Evolutionary conservation across 1,140 invertebrate species (phyloP), one percentile per base, ranked within the genome.

Genomic region (Sinella curviseta): DNA sequence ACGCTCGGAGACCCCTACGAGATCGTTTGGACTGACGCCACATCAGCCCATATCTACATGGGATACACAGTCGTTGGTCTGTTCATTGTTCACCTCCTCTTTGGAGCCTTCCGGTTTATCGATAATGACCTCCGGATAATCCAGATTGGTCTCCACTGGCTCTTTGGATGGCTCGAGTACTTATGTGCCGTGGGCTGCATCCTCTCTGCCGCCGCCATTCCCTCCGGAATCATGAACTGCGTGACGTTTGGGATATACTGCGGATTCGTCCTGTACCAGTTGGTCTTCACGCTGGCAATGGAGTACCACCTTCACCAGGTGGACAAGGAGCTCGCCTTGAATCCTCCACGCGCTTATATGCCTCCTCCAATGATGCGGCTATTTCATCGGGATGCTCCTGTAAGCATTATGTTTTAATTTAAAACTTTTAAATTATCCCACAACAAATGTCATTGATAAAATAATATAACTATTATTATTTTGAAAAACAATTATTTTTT

Each of bases 101-200:
- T 75, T 8, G 73, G 73, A 35, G 33, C 73, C 1, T 75, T 75
- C 26, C 73, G 73, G 16, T 12, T 28, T 2, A 2, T 30, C 14
- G 36, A 75, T 24, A 48, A 30, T 1, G n/a, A 39, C 14, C 1
- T 28, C 16, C 33, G 73, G 26, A 35, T 75, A 1, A 39, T 75
- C 39, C 34, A 39, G 14, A 75, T 75, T 8, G 34, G 8, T 30
- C 67, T 78, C 0, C 77, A 78, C 31, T 78, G 77, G 77, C 1
- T 1, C 12, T 31, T 78, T 30, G 77, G 77, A 26, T 78, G 67
- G 36, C 8, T 78, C 14, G 77, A 78, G 48, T 78, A 78, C 31
- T n/a, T 54, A 1, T 36, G 30, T 16, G 77, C 77, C 0, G 54
- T 35, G 30, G 48, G 28, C 24, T 24, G 17, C 30, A 39, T 70